Percentiles rank a stretch among this genome's conserved stretches.
Conservation (phyloP, 2,888 invertebrate genomes). For the Nomada fucata region DNA sequence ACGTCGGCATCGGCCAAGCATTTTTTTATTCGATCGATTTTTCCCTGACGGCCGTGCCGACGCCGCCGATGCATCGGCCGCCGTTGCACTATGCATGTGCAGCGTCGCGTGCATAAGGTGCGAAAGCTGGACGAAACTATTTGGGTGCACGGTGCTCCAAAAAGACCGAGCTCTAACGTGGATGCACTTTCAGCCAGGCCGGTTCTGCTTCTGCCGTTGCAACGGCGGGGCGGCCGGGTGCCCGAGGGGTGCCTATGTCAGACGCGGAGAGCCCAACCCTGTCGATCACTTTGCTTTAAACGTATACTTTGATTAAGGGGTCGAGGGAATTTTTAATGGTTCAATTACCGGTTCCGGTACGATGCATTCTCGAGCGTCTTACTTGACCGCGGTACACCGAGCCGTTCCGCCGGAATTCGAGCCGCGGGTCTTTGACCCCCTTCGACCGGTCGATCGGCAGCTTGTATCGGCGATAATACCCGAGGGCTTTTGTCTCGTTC, state of each 20-base stretch:
- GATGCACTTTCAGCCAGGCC: conserved; percentile 62
- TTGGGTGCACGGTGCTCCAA: conserved; percentile 66
- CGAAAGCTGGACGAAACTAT: conserved; percentile 72
- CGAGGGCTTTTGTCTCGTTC: background rate
- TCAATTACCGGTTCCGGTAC: conserved; percentile 54
- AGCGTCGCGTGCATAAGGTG: conserved; percentile 71
- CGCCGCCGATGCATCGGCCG: conserved; percentile 58
- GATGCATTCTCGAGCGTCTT: conserved; percentile 51
- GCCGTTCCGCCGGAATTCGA: conserved; percentile 15
- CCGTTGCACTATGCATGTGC: conserved; percentile 72
- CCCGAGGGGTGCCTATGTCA: conserved; percentile 25
- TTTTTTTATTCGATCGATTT: conserved; percentile 77
- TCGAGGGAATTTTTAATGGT: conserved; percentile 56
- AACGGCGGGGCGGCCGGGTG: conserved; percentile 10
- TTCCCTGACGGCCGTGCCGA: conserved; percentile 59
- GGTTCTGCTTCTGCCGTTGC: background rate
- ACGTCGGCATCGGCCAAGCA: conserved; percentile 79
- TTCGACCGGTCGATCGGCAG: background rate
- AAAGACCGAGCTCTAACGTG: conserved; percentile 72
- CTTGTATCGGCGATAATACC: background rate
- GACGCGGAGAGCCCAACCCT: conserved; percentile 32
- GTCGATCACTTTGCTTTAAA: conserved; percentile 56
- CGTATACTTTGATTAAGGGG: conserved; percentile 59
- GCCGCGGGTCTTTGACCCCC: conserved; percentile 37
- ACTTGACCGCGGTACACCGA: conserved; percentile 30